A percentile compares a stretch with the other conserved stretches of the same genome.
phyloP scores from a whole-genome alignment of 2,797 vertebrate genomes.

The Streptopelia turtur region DNA sequence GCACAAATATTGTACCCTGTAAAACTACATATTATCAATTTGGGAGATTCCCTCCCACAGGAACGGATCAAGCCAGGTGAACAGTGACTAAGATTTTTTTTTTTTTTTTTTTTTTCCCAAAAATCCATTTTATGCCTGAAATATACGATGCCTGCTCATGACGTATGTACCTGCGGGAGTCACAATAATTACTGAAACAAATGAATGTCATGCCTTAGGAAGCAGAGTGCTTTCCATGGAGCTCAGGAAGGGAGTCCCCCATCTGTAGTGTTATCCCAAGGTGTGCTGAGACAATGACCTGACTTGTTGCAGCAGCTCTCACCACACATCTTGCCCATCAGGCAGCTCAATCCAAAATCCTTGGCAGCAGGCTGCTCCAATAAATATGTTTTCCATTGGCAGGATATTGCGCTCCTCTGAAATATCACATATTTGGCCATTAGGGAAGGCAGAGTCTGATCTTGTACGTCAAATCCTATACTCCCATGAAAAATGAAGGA shows the following conservation, averaged over 20 bases:
- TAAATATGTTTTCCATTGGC: slow-evolving; percentile 63
- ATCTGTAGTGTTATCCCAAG: neutral
- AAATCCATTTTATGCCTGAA: neutral
- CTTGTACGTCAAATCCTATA: slow-evolving; percentile 38
- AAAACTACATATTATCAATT: neutral
- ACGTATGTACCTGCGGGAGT: neutral
- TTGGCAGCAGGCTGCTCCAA: slow-evolving; percentile 21
- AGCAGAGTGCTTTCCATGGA: neutral
- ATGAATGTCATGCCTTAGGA: neutral
- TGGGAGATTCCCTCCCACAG: slow-evolving; percentile 2
- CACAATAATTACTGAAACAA: slow-evolving; percentile 14
- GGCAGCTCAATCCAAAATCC: slow-evolving; percentile 25
- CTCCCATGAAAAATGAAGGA: slow-evolving; percentile 47
- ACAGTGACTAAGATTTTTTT: neutral
- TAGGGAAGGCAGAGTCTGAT: slow-evolving; percentile 49
- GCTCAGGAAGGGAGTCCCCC: neutral
- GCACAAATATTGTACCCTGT: neutral
- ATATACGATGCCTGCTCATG: neutral
- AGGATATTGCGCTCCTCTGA: slow-evolving; percentile 50
- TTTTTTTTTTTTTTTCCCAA: accelerated
- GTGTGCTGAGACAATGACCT: neutral
- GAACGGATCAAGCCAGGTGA: neutral
- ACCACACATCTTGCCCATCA: neutral
- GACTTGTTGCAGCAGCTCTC: accelerated
- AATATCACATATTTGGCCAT: slow-evolving; percentile 58